Evolutionary conservation across 2,888 invertebrate species (phyloP).

Genomic region (Microctonus aethiopoides): DNA sequence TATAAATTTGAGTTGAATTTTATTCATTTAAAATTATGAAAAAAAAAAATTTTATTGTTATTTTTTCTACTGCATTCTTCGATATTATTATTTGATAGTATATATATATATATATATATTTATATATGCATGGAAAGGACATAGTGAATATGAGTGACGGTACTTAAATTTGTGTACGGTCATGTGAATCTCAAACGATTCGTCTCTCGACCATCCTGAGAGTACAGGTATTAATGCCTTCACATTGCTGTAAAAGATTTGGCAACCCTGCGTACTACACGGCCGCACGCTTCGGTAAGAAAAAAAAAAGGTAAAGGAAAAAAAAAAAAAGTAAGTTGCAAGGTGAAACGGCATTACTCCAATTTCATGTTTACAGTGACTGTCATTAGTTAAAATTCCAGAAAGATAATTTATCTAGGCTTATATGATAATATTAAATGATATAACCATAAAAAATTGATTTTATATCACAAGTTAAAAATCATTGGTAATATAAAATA

Average conservation of each 20-base stretch:
- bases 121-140: background rate
- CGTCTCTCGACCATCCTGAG: background rate
- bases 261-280: constrained; percentile 42
- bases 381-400: background rate
- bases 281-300: constrained; percentile 22
- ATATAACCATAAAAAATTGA: background rate
- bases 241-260: constrained; percentile 34
- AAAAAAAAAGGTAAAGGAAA: constrained; percentile 18
- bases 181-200: constrained; percentile 22
- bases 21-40: too few relatives aligned
- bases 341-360: constrained; percentile 39
- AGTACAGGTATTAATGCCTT: constrained; percentile 22
- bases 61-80: too few relatives aligned
- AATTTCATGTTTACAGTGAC: constrained; percentile 30
- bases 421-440: background rate
- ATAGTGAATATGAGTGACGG: background rate
- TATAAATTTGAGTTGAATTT: too few relatives aligned
- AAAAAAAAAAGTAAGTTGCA: constrained; percentile 30
- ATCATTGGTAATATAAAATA: too few relatives aligned
- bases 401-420: too few relatives aligned
- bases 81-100: too few relatives aligned
- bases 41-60: too few relatives aligned
- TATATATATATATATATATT: constrained; percentile 6
- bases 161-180: constrained; percentile 3
- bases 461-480: too few relatives aligned